phyloP scores from a whole-genome alignment of 2,888 invertebrate genomes.

The Drosophila silvestris region DNA sequence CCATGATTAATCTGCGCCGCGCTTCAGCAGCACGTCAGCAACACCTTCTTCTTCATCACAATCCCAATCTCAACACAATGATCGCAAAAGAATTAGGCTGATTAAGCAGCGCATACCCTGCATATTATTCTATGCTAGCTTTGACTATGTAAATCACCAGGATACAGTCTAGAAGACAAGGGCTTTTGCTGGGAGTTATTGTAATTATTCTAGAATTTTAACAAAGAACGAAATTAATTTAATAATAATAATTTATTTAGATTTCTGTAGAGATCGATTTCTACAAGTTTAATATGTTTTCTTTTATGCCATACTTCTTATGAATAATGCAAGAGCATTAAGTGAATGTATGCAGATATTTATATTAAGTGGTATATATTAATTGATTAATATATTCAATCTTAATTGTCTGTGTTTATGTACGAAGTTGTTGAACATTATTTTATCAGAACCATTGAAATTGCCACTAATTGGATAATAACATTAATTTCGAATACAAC shows the following conservation, averaged over 20 bases:
- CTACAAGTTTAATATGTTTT: background rate
- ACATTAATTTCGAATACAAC: background rate
- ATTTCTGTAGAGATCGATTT: background rate
- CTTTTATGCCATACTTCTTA: no score
- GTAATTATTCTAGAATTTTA: background rate
- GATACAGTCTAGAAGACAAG: background rate
- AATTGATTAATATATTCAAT: background rate
- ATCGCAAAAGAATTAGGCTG: slow-evolving; percentile 23
- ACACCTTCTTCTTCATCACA: slow-evolving; percentile 32
- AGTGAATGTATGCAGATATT: no score
- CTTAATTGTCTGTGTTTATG: background rate
- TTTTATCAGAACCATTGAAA: background rate
- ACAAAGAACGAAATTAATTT: background rate
- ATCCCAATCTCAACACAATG: slow-evolving; percentile 17
- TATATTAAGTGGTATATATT: no score
- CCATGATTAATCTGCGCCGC: slow-evolving; percentile 75
- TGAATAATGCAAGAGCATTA: no score
- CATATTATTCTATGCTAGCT: background rate
- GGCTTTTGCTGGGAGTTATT: no score
- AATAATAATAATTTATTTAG: background rate
- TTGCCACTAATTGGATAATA: background rate
- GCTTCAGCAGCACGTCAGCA: slow-evolving; percentile 61
- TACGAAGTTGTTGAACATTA: background rate
- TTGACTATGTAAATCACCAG: slow-evolving; percentile 8
- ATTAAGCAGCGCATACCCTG: slow-evolving; percentile 29